A percentile compares a stretch with the other conserved stretches of the same genome.
Evolutionary conservation across 2,888 invertebrate species (phyloP).

Genomic region (Pachydiplax longipennis): DNA sequence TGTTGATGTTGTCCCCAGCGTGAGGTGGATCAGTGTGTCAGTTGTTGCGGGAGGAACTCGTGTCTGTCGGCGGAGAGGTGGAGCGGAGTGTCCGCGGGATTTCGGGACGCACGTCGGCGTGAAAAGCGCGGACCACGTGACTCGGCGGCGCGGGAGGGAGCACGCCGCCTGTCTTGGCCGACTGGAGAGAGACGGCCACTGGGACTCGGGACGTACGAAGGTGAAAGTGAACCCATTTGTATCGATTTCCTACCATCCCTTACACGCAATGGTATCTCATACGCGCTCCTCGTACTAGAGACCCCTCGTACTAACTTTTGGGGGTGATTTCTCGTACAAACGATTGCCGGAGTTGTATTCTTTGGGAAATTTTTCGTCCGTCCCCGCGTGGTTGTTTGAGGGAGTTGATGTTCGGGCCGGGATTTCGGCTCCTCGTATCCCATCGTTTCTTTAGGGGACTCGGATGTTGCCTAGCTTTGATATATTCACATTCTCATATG

Average conservation of each 20-base stretch:
- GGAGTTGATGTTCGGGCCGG: no score
- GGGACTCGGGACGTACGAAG: neutral
- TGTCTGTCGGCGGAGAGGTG: neutral
- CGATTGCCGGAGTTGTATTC: neutral
- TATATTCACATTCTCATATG: no score
- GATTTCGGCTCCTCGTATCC: no score
- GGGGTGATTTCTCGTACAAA: neutral
- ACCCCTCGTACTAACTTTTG: neutral
- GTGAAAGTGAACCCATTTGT: slow-evolving; percentile 8
- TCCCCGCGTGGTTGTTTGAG: neutral
- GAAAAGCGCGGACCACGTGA: slow-evolving; percentile 3
- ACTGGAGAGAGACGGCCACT: neutral
- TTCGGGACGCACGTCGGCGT: neutral
- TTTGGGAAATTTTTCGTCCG: no score
- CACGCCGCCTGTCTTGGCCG: neutral
- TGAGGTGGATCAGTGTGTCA: neutral
- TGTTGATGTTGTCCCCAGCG: neutral
- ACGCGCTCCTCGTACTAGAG: neutral
- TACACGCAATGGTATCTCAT: neutral
- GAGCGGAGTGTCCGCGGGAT: neutral
- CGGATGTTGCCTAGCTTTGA: no score
- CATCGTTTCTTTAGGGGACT: no score
- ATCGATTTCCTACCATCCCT: slow-evolving; percentile 1
- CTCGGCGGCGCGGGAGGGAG: neutral
- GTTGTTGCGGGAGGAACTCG: neutral